Conservation (phyloP, 2,888 invertebrate genomes). For the Dryadula phaetusa region DNA sequence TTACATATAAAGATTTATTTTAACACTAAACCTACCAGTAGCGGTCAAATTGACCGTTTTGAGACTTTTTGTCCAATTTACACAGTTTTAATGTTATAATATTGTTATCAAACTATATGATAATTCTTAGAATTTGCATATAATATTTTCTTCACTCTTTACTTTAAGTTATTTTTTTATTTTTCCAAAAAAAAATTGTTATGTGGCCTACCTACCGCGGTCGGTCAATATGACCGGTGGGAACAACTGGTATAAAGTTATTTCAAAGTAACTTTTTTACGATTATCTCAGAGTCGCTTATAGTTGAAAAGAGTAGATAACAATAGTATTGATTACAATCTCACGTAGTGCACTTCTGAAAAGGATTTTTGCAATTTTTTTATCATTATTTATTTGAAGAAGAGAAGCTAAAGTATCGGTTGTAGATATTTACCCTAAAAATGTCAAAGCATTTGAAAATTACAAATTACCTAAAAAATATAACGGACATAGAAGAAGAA, state of each 20-base stretch:
- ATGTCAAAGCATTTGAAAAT: constrained; percentile 1
- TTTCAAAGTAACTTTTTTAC: constrained; percentile 18
- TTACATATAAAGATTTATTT: too few relatives aligned
- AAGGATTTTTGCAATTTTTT: constrained; percentile 14
- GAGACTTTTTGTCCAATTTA: too few relatives aligned
- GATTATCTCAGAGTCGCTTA: constrained; percentile 22
- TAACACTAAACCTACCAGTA: too few relatives aligned
- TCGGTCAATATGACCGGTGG: constrained; percentile 31
- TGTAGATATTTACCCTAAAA: constrained; percentile 3
- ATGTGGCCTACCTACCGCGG: too few relatives aligned
- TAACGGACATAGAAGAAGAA: neutral
- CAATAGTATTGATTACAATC: constrained; percentile 22
- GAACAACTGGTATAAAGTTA: constrained; percentile 19
- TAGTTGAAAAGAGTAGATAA: constrained; percentile 31
- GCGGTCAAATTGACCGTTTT: too few relatives aligned
- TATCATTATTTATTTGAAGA: constrained; percentile 20
- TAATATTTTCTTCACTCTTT: too few relatives aligned
- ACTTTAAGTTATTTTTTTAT: too few relatives aligned
- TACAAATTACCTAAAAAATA: neutral
- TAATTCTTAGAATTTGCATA: too few relatives aligned
- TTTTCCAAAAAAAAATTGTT: too few relatives aligned
- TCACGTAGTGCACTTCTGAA: constrained; percentile 17
- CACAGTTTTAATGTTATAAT: too few relatives aligned
- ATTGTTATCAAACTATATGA: too few relatives aligned
- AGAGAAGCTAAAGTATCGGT: constrained; percentile 27